phyloP scores from a whole-genome alignment of 2,888 invertebrate genomes.

The Diaprepes abbreviatus region DNA sequence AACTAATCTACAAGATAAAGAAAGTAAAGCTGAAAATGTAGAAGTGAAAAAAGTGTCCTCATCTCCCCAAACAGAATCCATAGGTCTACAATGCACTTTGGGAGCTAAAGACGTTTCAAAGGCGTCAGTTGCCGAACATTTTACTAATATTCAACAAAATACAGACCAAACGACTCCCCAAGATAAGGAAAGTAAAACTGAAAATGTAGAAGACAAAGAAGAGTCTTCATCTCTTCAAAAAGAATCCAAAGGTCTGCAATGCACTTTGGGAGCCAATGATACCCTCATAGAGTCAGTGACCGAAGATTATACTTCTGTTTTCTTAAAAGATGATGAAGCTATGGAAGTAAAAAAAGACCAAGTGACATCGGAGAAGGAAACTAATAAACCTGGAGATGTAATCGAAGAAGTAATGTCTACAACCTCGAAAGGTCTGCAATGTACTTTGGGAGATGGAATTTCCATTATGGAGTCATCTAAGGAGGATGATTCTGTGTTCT shows the following conservation, averaged over 20 bases:
- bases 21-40: no score
- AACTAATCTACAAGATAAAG: no score
- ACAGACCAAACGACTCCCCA: background rate
- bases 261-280: constrained; percentile 1
- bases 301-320: background rate
- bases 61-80: background rate
- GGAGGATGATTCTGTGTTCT: background rate
- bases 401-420: background rate
- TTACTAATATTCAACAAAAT: background rate
- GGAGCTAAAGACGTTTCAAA: background rate
- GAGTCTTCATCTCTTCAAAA: background rate
- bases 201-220: background rate
- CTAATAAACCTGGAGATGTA: background rate
- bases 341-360: background rate
- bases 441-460: background rate
- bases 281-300: background rate
- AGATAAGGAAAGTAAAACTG: no score
- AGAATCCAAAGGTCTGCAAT: constrained; percentile 9
- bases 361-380: no score
- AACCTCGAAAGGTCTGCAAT: background rate
- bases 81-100: constrained; percentile 13
- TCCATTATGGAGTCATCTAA: background rate
- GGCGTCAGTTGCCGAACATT: background rate
- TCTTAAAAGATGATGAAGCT: background rate
- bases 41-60: no score